Evolutionary conservation across 2,888 invertebrate genomes (phyloP), one percentile per base, ranked within the genome.

Genomic region (Rotaria socialis): DNA sequence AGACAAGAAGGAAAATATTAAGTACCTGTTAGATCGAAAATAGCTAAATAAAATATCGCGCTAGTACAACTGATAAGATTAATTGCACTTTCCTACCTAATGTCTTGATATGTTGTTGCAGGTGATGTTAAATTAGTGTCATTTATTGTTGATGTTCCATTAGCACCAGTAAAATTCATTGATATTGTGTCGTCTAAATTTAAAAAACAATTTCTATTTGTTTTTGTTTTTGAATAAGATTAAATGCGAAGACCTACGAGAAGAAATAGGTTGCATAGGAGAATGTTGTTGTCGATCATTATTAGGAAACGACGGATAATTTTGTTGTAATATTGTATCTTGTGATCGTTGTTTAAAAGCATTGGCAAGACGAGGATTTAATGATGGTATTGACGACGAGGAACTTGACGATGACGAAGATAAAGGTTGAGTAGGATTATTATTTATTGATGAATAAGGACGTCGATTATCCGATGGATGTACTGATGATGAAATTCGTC

Each of bases 11-110:
- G 14, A 52, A 16, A 3, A 22, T 5, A 55, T 22, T 8, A 67
- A 41, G 16, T 80, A 80, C 80, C 80, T 80, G 80, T 80, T 80
- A 43, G 80, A 80, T 80, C 80, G 80, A 80, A 80, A 80, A 47
- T 47, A 80, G 14, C 80, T 80, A 67, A 67, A 67, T 41, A 19
- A 67, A 67, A 67, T 35, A 67, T 35, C 19, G 6, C 5, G 35
- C 67, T 35, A 41, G 35, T 14, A 19, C 6, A 35, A 14, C 35
- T 35, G 4, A 41, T 27, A 14, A 67, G 19, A 27, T 11, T 8
- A 60, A 14, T 41, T 67, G 7, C 35, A 27, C 1, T 16, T 35
- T 27, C 22, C 24, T 67, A 80, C 80, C 80, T 80, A 11, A 80
- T 80, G 5, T 80, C 80, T 47, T 80, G 80, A 80, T 47, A 80